Evolutionary conservation across 64 coral and sea anemone species (phyloP).

Genomic region (Stichodactyla mertensii): DNA sequence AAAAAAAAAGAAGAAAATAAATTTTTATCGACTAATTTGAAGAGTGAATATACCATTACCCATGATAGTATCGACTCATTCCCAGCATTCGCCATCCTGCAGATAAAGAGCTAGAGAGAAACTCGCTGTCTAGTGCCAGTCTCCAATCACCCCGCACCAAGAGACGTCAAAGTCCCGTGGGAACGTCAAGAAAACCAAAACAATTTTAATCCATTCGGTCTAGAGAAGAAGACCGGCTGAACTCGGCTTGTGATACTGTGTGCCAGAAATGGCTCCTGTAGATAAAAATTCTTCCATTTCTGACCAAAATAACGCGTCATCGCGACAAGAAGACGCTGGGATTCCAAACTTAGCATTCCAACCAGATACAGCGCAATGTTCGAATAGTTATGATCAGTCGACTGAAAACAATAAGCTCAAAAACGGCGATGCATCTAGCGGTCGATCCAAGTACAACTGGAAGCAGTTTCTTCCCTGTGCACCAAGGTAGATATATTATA

Average conservation of each 20-base stretch:
- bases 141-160: not conserved
- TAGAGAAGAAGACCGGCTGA: not conserved
- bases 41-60: not conserved
- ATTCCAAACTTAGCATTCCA: constrained; percentile 18
- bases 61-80: not conserved
- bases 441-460: constrained; percentile 7
- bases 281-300: not conserved
- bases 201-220: not conserved
- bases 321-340: not conserved
- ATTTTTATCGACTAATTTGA: no score
- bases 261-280: not conserved
- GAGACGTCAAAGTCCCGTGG: not conserved
- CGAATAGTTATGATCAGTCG: not conserved
- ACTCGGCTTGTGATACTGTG: not conserved
- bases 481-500: not conserved
- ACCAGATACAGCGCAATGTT: not conserved
- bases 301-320: not conserved
- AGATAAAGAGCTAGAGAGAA: no score
- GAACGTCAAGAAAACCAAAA: not conserved
- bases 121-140: not conserved
- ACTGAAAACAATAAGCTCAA: not conserved
- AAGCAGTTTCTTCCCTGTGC: constrained; percentile 25
- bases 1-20: no score
- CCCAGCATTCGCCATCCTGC: not conserved
- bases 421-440: not conserved